Evolutionary conservation across 2,113 vertebrate genomes (phyloP).

Genomic region (Dromas ardeola): DNA sequence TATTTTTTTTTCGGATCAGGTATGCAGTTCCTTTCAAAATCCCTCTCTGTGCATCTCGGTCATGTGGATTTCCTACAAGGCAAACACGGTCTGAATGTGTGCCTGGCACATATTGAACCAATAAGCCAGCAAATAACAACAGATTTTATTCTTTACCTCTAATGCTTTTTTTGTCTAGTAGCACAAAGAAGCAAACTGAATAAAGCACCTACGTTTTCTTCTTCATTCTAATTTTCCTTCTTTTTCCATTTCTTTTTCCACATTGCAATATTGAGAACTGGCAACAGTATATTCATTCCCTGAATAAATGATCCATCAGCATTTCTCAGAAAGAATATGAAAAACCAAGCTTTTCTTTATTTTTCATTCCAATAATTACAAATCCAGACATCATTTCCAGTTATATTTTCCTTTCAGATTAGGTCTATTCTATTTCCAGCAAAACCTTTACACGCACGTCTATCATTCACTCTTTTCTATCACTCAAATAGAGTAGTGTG

Average conservation of each 20-base stretch:
- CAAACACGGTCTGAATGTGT: not conserved
- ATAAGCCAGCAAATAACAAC: not conserved
- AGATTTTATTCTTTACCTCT: not conserved
- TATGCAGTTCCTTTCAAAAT: not conserved
- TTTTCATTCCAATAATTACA: not conserved
- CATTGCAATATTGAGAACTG: not conserved
- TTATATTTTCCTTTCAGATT: slow-evolving; percentile 19
- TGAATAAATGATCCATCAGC: not conserved
- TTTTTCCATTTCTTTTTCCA: not conserved
- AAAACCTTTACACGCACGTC: not conserved
- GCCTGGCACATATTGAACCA: not conserved
- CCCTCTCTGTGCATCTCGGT: not conserved
- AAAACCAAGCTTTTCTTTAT: not conserved
- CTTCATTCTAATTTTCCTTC: not conserved
- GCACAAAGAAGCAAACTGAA: not conserved
- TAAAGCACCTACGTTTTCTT: not conserved
- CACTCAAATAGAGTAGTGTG: not conserved
- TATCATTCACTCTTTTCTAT: not conserved
- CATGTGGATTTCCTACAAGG: not conserved
- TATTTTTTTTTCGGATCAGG: not conserved
- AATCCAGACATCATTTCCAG: not conserved
- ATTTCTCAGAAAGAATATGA: not conserved
- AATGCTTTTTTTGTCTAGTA: not conserved
- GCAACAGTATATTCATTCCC: not conserved
- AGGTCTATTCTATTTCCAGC: not conserved